Percentiles rank a stretch among this genome's conserved stretches.
Evolutionary conservation across 2,113 vertebrate genomes (phyloP).

Genomic region (Ammospiza nelsoni): DNA sequence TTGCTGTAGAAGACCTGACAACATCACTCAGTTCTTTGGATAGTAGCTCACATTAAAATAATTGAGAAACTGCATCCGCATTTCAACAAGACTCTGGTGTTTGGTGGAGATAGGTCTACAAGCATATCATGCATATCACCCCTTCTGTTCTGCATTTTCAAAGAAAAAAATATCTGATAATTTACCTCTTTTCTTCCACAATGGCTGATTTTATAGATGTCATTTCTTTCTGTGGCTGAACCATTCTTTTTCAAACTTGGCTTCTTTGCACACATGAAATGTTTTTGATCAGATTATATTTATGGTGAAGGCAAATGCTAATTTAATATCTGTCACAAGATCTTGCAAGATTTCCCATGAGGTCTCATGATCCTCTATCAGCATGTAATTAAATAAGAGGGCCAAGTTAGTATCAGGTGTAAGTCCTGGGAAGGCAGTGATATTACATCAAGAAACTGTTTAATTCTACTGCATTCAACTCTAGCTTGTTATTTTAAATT

Average conservation of each 20-base stretch:
- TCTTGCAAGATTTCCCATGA: constrained; percentile 43
- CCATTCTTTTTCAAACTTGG: neutral
- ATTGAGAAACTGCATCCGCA: neutral
- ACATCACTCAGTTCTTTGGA: neutral
- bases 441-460: neutral
- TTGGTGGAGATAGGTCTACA: neutral
- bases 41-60: neutral
- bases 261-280: constrained; percentile 15
- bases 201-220: neutral
- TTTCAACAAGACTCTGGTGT: neutral
- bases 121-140: neutral
- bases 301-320: neutral
- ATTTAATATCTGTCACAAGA: constrained; percentile 52
- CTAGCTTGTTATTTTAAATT: neutral
- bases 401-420: neutral
- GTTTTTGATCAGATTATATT: constrained; percentile 32
- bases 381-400: constrained; percentile 44
- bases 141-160: neutral
- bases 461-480: neutral
- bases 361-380: constrained; percentile 25
- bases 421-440: neutral
- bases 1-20: neutral
- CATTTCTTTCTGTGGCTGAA: neutral
- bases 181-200: neutral
- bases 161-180: neutral